Evolutionary conservation across 1,140 invertebrate genomes (phyloP), one percentile per base, ranked within the genome.

Genomic region (Macrotrachela quadricornifera): DNA sequence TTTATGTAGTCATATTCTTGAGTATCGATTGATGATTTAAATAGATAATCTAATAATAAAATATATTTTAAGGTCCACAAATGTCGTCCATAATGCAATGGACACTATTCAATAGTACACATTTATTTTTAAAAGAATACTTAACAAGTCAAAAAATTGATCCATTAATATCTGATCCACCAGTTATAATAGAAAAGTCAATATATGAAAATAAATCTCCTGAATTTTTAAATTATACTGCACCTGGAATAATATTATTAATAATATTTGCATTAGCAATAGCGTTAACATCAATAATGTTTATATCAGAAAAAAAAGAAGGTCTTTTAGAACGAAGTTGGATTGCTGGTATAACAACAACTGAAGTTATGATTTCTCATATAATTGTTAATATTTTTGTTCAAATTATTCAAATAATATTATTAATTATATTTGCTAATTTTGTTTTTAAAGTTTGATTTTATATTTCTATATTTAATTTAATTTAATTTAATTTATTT

Each of bases 211-310:
- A 78, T 21, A 77, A 75, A 59, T 76, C 82, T 59, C 83, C 85
- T 16, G 85, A 82, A 54, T 91, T 91, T 63, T 88, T 84, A 2
- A 83, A 91, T 68, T 94, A 92, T 68, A 87, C 90, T 57, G 85
- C 86, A 36, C 86, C 87, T 40, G 87, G 87, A 59, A 81, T 92
- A 51, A 86, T 91, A 62, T 71, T 91, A 57, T 88, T 83, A 83
- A 90, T 91, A 62, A 83, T 87, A 1, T 92, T 88, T 74, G 90
- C 91, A 75, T 76, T 91, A 70, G 85, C 87, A 17, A 84, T 90
- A 14, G 85, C 85, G n/a, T 66, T 92, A 49, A 92, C 86, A 14
- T 85, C 85, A 4, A 82, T 87, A 13, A 80, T 82, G 1, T 78
- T 94, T 64, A 81, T 94, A 45, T 79, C 88, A 52, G 88, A 94